These are phyloP conservation scores for Megathymus violae DNA, from an alignment of 1,140 invertebrate genomes.

Conservation along the genomic window DNA sequence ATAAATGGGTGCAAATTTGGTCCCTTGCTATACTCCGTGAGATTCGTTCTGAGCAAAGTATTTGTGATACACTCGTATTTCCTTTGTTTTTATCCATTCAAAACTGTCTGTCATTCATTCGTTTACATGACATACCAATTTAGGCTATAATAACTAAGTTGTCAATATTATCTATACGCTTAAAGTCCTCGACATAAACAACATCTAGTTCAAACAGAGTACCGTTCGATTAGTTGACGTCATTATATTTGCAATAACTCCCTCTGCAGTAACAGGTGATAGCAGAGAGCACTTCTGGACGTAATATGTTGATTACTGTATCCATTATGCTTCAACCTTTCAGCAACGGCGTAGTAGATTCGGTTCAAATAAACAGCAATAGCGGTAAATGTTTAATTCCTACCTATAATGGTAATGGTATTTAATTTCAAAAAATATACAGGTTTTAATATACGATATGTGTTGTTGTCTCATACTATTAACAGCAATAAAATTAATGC, in stretches of 20 bases:
- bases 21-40: no score
- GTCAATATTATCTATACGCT: background rate
- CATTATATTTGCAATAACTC: conserved; percentile 30
- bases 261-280: conserved; percentile 56
- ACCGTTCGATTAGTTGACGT: conserved; percentile 26
- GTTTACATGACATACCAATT: no score
- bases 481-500: no score
- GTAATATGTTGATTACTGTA: conserved; percentile 65
- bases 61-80: no score
- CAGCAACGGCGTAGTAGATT: conserved; percentile 34
- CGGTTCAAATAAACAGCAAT: conserved; percentile 36
- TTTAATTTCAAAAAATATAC: no score
- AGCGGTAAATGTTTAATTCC: conserved; percentile 30
- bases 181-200: conserved; percentile 35
- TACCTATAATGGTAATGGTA: no score
- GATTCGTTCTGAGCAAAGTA: no score
- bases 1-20: background rate
- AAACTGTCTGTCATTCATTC: no score
- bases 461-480: no score
- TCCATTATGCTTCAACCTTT: conserved; percentile 68
- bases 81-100: no score
- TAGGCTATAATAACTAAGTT: background rate
- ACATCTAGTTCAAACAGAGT: conserved; percentile 23
- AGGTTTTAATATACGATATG: no score
- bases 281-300: conserved; percentile 64